Conservation (phyloP, 2,113 vertebrate species). For the Notarius quadriscutis region DNA sequence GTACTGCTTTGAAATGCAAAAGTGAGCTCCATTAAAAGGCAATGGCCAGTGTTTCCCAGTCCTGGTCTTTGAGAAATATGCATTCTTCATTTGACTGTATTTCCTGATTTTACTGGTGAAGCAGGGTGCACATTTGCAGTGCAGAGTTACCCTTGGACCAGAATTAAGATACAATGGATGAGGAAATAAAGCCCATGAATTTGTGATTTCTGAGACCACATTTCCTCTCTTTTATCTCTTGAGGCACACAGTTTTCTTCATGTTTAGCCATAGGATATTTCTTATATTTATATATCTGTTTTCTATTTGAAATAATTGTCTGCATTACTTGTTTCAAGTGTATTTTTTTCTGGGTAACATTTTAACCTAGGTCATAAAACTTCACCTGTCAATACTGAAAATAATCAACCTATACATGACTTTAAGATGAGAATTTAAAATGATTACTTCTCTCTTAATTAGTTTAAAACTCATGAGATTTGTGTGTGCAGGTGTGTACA, state of each 20-base stretch:
- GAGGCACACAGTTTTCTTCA: neutral
- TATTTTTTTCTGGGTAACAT: neutral
- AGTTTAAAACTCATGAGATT: neutral
- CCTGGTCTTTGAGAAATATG: neutral
- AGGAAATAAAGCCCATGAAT: neutral
- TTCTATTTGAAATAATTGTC: neutral
- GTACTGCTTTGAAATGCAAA: conserved; percentile 59
- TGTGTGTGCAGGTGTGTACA: conserved; percentile 25
- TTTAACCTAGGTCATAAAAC: neutral
- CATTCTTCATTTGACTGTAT: neutral
- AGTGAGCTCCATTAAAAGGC: conserved; percentile 46
- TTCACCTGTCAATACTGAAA: neutral
- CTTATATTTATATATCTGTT: neutral
- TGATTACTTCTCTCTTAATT: neutral
- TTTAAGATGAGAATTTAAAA: neutral
- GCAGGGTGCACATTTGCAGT: neutral
- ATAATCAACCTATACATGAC: neutral
- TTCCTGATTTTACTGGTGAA: neutral
- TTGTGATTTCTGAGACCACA: neutral
- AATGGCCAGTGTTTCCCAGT: neutral
- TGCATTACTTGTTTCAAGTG: neutral
- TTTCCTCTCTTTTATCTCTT: neutral
- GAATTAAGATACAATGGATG: conserved; percentile 20
- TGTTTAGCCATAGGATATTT: neutral
- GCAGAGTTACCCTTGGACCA: neutral